Evolutionary conservation across 2,113 vertebrate species (phyloP).

Genomic region (Pseudopipra pipra): DNA sequence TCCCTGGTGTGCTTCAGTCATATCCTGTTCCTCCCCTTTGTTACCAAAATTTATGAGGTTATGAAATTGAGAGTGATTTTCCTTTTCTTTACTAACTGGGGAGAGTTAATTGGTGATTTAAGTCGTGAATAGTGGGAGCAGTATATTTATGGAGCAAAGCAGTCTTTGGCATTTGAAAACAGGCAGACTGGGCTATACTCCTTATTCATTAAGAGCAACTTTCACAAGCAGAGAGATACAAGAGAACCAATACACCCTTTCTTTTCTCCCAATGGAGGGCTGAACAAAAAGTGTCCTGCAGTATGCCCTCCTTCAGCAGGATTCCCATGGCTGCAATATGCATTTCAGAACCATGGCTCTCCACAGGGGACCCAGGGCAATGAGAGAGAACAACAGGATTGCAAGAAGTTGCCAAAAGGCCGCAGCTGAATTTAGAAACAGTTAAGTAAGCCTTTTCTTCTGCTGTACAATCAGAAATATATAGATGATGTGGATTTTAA

Average conservation of each 20-base stretch:
- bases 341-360: conserved; percentile 15
- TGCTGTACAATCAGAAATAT: conserved; percentile 1
- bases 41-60: neutral
- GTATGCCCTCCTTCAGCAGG: neutral
- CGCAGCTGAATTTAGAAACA: conserved; percentile 33
- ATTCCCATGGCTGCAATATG: neutral
- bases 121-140: neutral
- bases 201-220: neutral
- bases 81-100: neutral
- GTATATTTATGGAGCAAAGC: neutral
- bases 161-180: neutral
- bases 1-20: neutral
- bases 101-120: neutral
- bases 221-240: neutral
- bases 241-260: neutral
- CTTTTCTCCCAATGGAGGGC: neutral
- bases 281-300: neutral
- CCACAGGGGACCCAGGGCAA: conserved; percentile 18
- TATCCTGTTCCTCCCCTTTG: neutral
- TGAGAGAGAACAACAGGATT: neutral
- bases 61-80: neutral
- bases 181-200: neutral
- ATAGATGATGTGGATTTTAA: conserved; percentile 8
- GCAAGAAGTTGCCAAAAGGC: conserved; percentile 18
- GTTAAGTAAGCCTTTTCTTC: conserved; percentile 31